phyloP scores from a whole-genome alignment of 2,113 vertebrate genomes.

The human (Homo sapiens) region DNA sequence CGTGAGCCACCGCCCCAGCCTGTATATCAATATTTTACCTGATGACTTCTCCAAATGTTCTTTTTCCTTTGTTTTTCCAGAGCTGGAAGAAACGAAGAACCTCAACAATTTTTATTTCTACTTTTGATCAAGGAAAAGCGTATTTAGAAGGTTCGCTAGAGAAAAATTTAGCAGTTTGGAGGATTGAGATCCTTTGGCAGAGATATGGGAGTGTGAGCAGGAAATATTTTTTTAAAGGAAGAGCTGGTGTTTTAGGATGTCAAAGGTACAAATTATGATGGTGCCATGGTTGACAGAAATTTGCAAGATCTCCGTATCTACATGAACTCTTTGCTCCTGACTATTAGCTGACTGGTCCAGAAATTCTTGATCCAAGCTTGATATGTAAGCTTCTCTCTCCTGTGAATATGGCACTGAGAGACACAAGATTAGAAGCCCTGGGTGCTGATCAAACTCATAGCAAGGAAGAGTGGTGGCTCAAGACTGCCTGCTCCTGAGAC shows the following conservation, averaged over 20 bases:
- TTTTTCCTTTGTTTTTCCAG: conserved; percentile 50
- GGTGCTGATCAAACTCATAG: neutral
- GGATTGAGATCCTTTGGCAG: neutral
- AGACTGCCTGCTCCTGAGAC: neutral
- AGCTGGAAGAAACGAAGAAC: neutral
- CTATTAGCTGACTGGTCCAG: neutral
- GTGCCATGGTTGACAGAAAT: neutral
- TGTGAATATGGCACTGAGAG: neutral
- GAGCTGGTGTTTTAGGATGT: neutral
- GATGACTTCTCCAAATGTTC: neutral
- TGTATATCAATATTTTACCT: neutral
- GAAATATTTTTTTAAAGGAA: neutral
- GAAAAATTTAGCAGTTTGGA: neutral
- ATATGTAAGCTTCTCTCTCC: neutral
- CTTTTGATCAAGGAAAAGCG: neutral
- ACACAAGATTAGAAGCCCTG: neutral
- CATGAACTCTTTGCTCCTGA: neutral
- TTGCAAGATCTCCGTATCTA: neutral
- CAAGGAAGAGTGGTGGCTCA: neutral
- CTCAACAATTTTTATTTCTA: neutral
- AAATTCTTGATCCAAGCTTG: neutral
- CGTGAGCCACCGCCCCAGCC: neutral
- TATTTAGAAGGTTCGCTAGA: neutral
- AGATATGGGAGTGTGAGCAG: neutral
- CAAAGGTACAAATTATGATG: neutral